Conservation (phyloP, 2,113 vertebrate genomes). For the Isurus oxyrinchus region DNA sequence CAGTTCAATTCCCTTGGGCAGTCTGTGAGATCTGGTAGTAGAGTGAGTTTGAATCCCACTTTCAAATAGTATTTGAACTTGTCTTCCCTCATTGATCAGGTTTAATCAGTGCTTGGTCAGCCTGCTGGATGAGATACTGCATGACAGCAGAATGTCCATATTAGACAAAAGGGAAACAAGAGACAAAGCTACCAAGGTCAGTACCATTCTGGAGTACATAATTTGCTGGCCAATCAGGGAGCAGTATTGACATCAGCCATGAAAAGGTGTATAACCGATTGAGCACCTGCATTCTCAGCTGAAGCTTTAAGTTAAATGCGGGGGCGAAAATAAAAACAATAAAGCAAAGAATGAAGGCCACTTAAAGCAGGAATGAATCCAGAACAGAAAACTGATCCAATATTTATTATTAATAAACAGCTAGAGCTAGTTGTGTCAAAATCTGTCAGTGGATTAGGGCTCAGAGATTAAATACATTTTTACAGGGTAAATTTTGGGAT, state of each 20-base stretch:
- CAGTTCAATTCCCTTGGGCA: constrained; percentile 13
- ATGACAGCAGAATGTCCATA: background rate
- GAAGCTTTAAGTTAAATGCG: background rate
- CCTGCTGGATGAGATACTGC: background rate
- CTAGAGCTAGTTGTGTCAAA: background rate
- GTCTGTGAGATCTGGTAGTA: background rate
- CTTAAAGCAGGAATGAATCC: background rate
- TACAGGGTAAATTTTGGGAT: background rate
- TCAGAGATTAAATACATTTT: background rate
- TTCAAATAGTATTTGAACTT: constrained; percentile 27
- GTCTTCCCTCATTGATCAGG: constrained; percentile 27
- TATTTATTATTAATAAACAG: background rate
- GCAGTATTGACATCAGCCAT: background rate
- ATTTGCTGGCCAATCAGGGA: background rate
- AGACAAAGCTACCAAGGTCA: background rate
- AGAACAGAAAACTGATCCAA: background rate
- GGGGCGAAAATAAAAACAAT: background rate
- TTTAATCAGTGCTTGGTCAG: constrained; percentile 26
- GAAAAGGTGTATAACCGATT: background rate
- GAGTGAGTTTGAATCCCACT: constrained; percentile 20
- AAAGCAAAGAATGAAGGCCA: background rate
- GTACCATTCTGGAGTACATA: background rate
- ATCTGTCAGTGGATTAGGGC: background rate
- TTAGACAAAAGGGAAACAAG: background rate
- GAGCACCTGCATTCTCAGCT: background rate